phyloP scores from a whole-genome alignment of 2,113 vertebrate genomes.

The Labeo catla region DNA sequence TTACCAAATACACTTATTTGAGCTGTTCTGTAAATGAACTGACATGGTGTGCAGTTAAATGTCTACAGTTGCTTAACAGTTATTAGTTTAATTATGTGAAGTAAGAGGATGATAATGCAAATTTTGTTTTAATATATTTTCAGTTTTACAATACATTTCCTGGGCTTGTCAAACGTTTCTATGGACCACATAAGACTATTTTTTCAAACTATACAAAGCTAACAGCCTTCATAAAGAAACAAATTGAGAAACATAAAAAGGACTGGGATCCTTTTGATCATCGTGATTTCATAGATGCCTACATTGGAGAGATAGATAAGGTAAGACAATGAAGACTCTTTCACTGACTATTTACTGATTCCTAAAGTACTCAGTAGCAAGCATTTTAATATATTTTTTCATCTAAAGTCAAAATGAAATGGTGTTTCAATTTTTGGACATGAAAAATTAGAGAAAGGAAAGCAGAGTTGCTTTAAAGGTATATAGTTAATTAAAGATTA shows the following conservation, averaged over 20 bases:
- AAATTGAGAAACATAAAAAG: constrained; percentile 55
- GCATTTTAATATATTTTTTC: neutral
- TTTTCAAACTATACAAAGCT: constrained; percentile 59
- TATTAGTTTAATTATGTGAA: neutral
- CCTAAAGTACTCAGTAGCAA: neutral
- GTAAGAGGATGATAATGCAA: neutral
- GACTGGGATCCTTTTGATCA: constrained; percentile 57
- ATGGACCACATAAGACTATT: constrained; percentile 58
- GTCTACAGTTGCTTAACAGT: neutral
- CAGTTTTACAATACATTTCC: constrained; percentile 68
- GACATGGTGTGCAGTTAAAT: neutral
- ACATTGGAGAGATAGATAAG: constrained; percentile 65
- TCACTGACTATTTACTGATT: neutral
- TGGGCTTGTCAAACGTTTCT: constrained; percentile 57
- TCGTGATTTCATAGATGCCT: constrained; percentile 69
- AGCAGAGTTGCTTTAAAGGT: neutral
- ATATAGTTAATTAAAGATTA: neutral
- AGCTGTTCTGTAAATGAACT: neutral
- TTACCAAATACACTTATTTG: neutral
- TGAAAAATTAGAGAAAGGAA: neutral
- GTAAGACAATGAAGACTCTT: constrained; percentile 49
- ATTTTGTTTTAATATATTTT: neutral
- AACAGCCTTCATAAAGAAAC: constrained; percentile 60
- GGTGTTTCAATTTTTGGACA: neutral
- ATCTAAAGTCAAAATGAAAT: neutral